Percentiles rank a stretch among this genome's conserved stretches.
Conservation (phyloP, 2,113 vertebrate genomes). For the Apus apus region DNA sequence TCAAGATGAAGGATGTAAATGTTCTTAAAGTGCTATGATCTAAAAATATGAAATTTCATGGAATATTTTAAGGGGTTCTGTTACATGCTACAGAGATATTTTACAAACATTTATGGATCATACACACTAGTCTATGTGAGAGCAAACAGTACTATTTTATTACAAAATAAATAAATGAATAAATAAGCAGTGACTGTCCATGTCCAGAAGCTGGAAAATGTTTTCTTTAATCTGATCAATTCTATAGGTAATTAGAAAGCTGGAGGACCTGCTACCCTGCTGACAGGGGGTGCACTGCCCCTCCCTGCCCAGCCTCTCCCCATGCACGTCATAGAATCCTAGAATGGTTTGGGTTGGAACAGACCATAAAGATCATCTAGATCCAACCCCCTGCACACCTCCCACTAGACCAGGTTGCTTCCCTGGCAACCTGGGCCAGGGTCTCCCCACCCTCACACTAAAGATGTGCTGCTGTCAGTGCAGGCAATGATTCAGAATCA, state of each 20-base stretch:
- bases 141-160: conserved; percentile 54
- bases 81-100: conserved; percentile 22
- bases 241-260: background rate
- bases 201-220: background rate
- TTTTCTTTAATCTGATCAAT: background rate
- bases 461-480: background rate
- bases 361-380: no score
- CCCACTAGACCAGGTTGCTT: no score
- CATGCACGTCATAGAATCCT: background rate
- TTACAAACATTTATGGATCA: conserved; percentile 52
- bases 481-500: background rate
- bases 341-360: no score
- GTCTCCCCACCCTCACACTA: no score
- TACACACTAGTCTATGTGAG: conserved; percentile 12
- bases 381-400: no score
- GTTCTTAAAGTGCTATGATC: conserved; percentile 57
- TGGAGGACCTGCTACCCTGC: background rate
- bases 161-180: conserved; percentile 49
- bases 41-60: background rate
- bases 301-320: background rate
- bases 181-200: conserved; percentile 37
- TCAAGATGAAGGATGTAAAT: conserved; percentile 56
- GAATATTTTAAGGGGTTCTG: conserved; percentile 3
- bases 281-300: background rate
- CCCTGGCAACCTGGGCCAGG: no score